Evolutionary conservation across 2,113 vertebrate genomes (phyloP).

Genomic region (Drymodes brunneopygia): DNA sequence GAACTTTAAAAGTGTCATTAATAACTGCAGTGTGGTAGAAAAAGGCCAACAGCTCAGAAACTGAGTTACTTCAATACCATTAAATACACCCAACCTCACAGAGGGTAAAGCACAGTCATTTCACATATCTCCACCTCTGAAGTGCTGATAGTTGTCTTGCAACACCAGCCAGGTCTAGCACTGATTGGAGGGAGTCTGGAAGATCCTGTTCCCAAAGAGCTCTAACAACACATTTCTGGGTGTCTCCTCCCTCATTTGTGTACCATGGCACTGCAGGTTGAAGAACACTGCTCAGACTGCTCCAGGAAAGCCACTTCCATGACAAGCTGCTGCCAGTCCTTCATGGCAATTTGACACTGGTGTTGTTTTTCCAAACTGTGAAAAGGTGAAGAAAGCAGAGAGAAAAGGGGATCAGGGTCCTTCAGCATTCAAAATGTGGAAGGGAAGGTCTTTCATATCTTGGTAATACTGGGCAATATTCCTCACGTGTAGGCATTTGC

Average conservation of each 20-base stretch:
- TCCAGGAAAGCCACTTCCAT: neutral
- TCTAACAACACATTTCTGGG: neutral
- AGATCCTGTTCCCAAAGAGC: slow-evolving; percentile 2
- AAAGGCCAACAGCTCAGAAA: neutral
- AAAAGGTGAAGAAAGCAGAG: neutral
- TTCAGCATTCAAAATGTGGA: neutral
- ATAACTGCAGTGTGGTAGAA: neutral
- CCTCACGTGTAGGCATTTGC: neutral
- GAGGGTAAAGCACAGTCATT: neutral
- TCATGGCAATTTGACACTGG: neutral
- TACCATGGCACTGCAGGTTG: neutral
- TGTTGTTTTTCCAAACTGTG: neutral
- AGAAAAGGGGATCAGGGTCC: neutral
- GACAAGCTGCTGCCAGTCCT: neutral
- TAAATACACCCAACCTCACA: neutral
- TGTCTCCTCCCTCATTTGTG: neutral
- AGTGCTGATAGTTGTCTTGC: neutral
- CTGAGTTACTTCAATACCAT: neutral
- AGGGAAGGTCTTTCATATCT: neutral
- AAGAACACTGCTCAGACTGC: neutral
- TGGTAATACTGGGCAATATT: neutral
- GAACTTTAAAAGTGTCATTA: neutral
- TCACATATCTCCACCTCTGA: neutral
- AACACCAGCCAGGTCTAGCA: neutral
- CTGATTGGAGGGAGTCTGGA: neutral